phyloP scores from a whole-genome alignment of 1,140 invertebrate species.

The Chionoecetes opilio region DNA sequence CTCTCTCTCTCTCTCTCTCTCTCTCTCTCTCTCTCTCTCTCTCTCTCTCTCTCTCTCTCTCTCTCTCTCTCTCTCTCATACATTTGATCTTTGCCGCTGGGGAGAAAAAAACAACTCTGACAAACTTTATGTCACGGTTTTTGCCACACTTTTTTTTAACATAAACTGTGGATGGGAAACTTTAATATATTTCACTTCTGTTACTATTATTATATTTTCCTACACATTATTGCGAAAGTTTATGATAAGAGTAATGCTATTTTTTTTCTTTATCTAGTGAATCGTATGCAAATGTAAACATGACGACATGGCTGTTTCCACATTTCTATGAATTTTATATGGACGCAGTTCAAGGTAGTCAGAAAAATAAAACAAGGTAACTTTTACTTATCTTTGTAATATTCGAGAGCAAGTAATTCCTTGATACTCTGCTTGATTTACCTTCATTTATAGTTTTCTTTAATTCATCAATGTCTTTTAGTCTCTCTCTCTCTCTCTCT shows the following conservation, averaged over 20 bases:
- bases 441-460: no score
- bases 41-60: slow-evolving; percentile 14
- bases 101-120: neutral
- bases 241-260: no score
- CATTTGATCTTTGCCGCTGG: neutral
- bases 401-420: neutral
- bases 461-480: neutral
- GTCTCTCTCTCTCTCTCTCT: neutral
- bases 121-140: neutral
- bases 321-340: neutral
- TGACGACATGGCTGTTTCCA: neutral
- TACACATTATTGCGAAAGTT: no score
- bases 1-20: slow-evolving; percentile 20
- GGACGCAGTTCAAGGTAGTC: neutral
- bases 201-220: neutral
- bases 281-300: neutral
- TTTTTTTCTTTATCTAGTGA: no score
- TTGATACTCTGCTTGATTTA: no score
- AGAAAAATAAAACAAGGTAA: neutral
- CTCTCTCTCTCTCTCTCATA: neutral
- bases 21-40: slow-evolving; percentile 21
- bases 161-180: neutral
- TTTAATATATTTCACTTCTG: neutral
- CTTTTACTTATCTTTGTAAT: neutral
- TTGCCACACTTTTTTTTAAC: neutral